phyloP scores from a whole-genome alignment of 2,797 vertebrate genomes.

The Lagocephalus sceleratus region DNA sequence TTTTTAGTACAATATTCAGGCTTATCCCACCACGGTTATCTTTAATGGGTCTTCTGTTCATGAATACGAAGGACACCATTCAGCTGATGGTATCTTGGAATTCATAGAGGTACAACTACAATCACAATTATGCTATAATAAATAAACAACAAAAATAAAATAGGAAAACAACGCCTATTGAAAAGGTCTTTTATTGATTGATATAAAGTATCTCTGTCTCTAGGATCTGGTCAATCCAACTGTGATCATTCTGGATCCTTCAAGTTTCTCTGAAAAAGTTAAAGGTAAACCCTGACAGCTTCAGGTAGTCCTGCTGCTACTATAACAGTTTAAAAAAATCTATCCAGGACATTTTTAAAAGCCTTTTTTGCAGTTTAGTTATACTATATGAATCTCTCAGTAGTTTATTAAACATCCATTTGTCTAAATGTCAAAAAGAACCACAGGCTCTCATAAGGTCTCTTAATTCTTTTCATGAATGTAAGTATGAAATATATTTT shows the following conservation, averaged over 20 bases:
- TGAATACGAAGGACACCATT: constrained; percentile 95
- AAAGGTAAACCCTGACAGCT: constrained; percentile 61
- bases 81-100: constrained; percentile 91
- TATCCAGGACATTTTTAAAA: no score
- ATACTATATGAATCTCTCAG: no score
- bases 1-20: constrained; percentile 89
- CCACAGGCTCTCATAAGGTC: no score
- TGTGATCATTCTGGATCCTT: constrained; percentile 83
- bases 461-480: no score
- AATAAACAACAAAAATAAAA: neutral
- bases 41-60: constrained; percentile 92
- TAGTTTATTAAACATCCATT: no score
- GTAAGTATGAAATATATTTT: no score
- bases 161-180: neutral
- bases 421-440: no score
- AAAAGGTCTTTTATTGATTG: neutral
- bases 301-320: neutral
- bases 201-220: constrained; percentile 7
- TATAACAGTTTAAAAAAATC: no score
- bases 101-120: constrained; percentile 85
- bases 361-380: no score
- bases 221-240: constrained; percentile 92
- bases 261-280: constrained; percentile 83
- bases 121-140: neutral
- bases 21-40: constrained; percentile 93